Evolutionary conservation across 2,888 invertebrate genomes (phyloP), one percentile per base, ranked within the genome.

Genomic region (Lasioglossum zephyrum): DNA sequence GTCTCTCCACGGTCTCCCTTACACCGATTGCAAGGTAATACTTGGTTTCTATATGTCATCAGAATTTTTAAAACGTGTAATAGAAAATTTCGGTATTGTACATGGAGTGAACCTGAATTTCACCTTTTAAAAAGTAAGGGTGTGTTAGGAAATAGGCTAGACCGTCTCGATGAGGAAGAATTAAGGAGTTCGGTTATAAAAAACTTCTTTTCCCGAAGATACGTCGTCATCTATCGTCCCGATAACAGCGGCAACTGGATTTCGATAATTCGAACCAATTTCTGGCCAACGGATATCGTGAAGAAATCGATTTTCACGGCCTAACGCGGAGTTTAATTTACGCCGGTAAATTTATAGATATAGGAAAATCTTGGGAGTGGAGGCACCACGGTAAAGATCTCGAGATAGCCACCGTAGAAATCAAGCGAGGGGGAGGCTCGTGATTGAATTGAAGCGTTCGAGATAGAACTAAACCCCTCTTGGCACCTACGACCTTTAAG

Each of bases 381-480:
- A 63, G 16, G 41, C 13, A 22, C 73, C 47, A 60, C 41, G 13
- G 49, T 44, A 31, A 66, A 70, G 73, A 73, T 82, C 82, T 82
- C 79, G 72, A 63, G 79, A 76, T 66, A 81, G 78, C 70, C 44
- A 76, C 49, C 63, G 75, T 49, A 73, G 70, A 85, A 78, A 81
- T 73, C 77, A 77, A 66, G 69, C 85, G 77, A 26, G 31, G 74
- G 73, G 60, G n/a, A 16, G 18, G 47, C 77, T 74, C 73, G 77
- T 66, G 82, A 86, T 87, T 87, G 83, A 83, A 83, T 86, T 70
- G 76, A 73, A 80, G 60, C 73, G 78, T 73, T 39, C 85, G 66
- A 85, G 78, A 85, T 77, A 82, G 77, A 85, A 75, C 74, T 36
- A 31, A 81, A 76, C 73, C 77, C 77, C 41, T 66, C 13, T 36